Evolutionary conservation across 2,797 vertebrate genomes (phyloP), one percentile per base, ranked within the genome.

Genomic region (Sebastolobus alascanus): DNA sequence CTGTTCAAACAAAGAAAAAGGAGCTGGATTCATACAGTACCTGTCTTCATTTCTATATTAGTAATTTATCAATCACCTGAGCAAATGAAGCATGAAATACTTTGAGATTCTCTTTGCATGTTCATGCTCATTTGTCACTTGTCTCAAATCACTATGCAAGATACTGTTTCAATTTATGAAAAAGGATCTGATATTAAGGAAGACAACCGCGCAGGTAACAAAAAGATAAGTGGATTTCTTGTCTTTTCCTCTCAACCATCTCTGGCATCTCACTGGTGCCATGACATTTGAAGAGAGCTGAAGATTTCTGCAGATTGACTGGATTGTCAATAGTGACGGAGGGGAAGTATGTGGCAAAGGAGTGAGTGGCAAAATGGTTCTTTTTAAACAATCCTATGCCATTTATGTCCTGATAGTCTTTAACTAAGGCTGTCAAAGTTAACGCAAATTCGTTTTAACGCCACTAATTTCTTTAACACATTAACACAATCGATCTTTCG

Each of bases 261-360:
- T 18, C 25, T 59, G 72, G 14, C 43, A 46, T 46, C 43, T 46
- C 43, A 46, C 43, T 18, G 43, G 43, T 50, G 33, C 55, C 11
- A 9, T 66, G 66, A 71, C 61, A 77, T 81, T 22, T 79, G 43
- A 67, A 55, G 25, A 68, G 43, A 67, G 61, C 43, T 27, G 37
- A 65, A 60, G 7, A 73, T 68, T 65, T 79, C 43, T 79, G 59
- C 35, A 52, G 75, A 40, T 56, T 84, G 35, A 65, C 52, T 70
- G 56, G 9, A 50, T 18, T 68, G 75, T 65, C 73, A 54, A 14
- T 16, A 50, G 33, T 69, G 40, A 54, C 13, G 43, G 61, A 52
- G 56, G 25, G 20, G 43, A 76, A 40, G 72, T 33, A 29, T 31
- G 50, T 66, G 43, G 50, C 40, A 71, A 14, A 75, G 27, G 9